Conservation (phyloP, 2,888 invertebrate species). For the Stenodera caucasica region DNA sequence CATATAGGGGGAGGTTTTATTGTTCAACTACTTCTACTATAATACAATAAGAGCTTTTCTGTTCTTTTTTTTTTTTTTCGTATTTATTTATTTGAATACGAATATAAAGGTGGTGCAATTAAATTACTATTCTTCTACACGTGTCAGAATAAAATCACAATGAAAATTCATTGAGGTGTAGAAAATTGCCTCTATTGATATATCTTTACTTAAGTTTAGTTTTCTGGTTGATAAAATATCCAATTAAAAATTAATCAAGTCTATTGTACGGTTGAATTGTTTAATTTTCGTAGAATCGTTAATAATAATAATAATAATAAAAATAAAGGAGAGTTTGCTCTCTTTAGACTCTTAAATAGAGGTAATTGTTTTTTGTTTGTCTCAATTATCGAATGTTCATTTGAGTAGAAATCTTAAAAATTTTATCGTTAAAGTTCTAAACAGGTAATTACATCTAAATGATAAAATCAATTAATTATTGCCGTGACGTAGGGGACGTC, state of each 20-base stretch:
- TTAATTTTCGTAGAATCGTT: conserved; percentile 11
- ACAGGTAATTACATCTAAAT: conserved; percentile 58
- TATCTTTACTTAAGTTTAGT: neutral
- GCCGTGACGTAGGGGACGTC: conserved; percentile 52
- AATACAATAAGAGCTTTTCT: neutral
- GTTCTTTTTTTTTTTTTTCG: neutral
- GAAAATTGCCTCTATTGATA: conserved; percentile 12
- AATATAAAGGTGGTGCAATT: conserved; percentile 3
- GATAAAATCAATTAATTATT: conserved; percentile 59
- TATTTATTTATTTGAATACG: neutral
- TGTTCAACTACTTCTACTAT: neutral
- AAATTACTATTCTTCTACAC: conserved; percentile 1
- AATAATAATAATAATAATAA: conserved; percentile 8
- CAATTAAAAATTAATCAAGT: conserved; percentile 21
- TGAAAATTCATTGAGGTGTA: too few relatives aligned
- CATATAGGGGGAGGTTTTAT: conserved; percentile 3
- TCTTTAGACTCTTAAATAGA: too few relatives aligned
- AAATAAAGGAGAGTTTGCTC: too few relatives aligned
- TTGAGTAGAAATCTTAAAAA: conserved; percentile 50
- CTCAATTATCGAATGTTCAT: conserved; percentile 47
- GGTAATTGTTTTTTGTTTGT: too few relatives aligned
- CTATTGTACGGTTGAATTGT: conserved; percentile 3
- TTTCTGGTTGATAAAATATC: conserved; percentile 12
- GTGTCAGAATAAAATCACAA: neutral
- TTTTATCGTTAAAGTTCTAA: conserved; percentile 23